Evolutionary conservation across 2,113 vertebrate genomes (phyloP).

Genomic region (Xiphophorus maculatus): DNA sequence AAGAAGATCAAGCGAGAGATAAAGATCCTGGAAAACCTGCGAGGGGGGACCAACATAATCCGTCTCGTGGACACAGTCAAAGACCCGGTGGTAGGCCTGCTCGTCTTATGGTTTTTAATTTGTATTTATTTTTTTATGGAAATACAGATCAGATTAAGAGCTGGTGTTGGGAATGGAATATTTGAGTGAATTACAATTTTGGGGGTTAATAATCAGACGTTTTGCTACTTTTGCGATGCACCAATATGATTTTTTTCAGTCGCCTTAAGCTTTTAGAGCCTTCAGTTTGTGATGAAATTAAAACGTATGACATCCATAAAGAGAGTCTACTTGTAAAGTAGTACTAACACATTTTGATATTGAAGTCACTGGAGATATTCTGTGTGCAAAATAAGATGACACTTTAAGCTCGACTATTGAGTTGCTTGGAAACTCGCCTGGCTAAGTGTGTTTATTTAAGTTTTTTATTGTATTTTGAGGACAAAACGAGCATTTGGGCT

Average conservation of each 20-base stretch:
- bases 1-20: constrained; percentile 99
- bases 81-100: constrained; percentile 92
- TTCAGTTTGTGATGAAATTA: neutral
- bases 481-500: neutral
- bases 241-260: neutral
- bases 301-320: neutral
- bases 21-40: constrained; percentile 97
- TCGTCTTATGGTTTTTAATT: neutral
- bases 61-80: constrained; percentile 97
- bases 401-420: too few species aligned
- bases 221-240: neutral
- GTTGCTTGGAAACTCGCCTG: too few species aligned
- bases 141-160: neutral
- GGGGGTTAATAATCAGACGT: too few species aligned
- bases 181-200: neutral
- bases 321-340: too few species aligned
- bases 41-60: constrained; percentile 98
- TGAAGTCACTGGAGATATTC: too few species aligned
- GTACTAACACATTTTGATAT: too few species aligned
- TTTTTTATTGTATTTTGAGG: neutral
- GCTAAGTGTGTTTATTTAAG: neutral
- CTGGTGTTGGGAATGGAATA: neutral
- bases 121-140: neutral
- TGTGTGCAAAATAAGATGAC: too few species aligned
- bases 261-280: neutral